These are phyloP conservation scores for Anastatus disparis DNA, from an alignment of 1,140 invertebrate species.

Conservation along the genomic window DNA sequence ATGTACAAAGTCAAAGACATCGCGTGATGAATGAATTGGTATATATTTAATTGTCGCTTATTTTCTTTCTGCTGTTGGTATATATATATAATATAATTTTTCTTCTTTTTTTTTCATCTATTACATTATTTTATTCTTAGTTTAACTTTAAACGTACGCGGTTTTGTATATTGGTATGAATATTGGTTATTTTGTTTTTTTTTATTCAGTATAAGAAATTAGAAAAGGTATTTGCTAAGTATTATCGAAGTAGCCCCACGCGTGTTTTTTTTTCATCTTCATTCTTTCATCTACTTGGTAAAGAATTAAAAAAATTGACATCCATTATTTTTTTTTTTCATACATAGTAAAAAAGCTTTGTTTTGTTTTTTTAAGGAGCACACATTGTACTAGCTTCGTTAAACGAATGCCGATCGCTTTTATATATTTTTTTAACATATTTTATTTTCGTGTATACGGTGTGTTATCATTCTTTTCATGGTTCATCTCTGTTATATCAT, in stretches of 20 bases:
- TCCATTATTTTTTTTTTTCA: slow-evolving; percentile 13
- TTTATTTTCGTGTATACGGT: slow-evolving; percentile 10
- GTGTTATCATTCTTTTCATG: neutral
- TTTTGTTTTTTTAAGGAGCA: no score
- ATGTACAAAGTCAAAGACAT: slow-evolving; percentile 24
- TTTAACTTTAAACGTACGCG: slow-evolving; percentile 19
- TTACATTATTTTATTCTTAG: slow-evolving; percentile 27
- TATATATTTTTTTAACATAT: neutral
- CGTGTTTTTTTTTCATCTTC: no score
- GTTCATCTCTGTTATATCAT: neutral
- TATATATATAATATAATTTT: no score
- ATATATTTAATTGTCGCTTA: neutral
- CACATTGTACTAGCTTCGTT: slow-evolving; percentile 18
- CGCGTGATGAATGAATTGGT: slow-evolving; percentile 18
- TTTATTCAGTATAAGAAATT: slow-evolving; percentile 38
- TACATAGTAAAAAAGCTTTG: slow-evolving; percentile 34
- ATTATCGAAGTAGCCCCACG: slow-evolving; percentile 7
- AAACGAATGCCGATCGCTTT: slow-evolving; percentile 19
- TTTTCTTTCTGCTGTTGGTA: neutral
- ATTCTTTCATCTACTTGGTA: neutral
- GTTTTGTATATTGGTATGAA: slow-evolving; percentile 29
- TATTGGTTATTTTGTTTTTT: slow-evolving; percentile 25
- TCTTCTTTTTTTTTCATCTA: slow-evolving; percentile 4
- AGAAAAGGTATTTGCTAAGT: slow-evolving; percentile 33
- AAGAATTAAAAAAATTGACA: slow-evolving; percentile 40